Conservation (phyloP, 1,140 invertebrate species). For the Pentalonia nigronervosa region DNA sequence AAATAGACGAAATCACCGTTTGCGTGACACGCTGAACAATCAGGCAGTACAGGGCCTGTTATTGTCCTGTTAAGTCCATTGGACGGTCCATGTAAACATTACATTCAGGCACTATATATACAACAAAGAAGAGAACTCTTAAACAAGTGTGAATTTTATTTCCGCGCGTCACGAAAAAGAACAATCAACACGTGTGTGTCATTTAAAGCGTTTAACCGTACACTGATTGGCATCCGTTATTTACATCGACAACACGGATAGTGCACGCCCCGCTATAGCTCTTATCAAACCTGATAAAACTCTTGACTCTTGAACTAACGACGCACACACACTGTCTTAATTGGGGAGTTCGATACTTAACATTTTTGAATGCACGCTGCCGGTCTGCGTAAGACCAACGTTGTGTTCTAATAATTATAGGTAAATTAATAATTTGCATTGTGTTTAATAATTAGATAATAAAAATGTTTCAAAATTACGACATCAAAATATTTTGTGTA, state of each 20-base stretch:
- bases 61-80: conserved; percentile 18
- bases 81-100: neutral
- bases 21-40: neutral
- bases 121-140: neutral
- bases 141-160: neutral
- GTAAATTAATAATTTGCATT: neutral
- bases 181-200: conserved; percentile 7
- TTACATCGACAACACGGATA: neutral
- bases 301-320: conserved; percentile 19
- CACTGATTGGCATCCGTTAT: conserved; percentile 2
- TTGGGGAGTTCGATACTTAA: neutral
- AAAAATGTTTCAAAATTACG: neutral
- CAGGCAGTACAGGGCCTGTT: neutral
- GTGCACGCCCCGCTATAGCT: conserved; percentile 8
- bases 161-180: neutral
- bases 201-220: conserved; percentile 27
- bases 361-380: neutral
- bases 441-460: neutral
- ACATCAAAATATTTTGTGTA: neutral
- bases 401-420: neutral
- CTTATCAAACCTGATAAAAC: conserved; percentile 20
- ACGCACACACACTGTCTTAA: neutral
- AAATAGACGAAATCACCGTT: neutral
- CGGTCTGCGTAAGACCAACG: neutral
- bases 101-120: neutral